Evolutionary conservation across 2,888 invertebrate genomes (phyloP), one percentile per base, ranked within the genome.

Genomic region (Resseliella maxima): DNA sequence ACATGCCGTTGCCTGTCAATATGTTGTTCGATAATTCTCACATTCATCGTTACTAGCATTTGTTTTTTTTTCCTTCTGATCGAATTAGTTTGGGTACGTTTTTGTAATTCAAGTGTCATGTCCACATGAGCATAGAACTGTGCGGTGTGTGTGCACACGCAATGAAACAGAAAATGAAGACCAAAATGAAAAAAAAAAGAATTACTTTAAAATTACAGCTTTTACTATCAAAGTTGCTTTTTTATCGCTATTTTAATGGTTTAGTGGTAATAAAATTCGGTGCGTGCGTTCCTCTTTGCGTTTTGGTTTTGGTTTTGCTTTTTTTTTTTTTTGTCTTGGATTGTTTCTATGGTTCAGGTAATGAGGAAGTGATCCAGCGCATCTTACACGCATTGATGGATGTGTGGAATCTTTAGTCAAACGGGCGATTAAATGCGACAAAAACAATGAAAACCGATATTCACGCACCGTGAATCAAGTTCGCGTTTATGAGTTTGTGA

Each of bases 211-310:
- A 72, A 72, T 72, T 72, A 72, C 72, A 31, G 72, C 72, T 72
- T 72, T 72, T 72, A 72, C 72, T 31, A 8, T n/a, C 31, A 31
- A 72, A 15, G 31, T 72, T 72, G 72, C 72, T 72, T 72, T 72
- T 72, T 72, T 72, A 72, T 72, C 72, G 72, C 72, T 72, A 72
- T 72, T 72, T 72, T 72, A 31, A 72, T 72, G 72, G 72, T 31
- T 31, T 31, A 72, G 72, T 72, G 31, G 72, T 72, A 72, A 72
- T 72, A 72, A 72, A 72, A 72, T 72, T 72, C 72, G 31, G 72
- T 72, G 72, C 72, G 35, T 72, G 72, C 72, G 72, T 72, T 72
- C 72, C 31, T 31, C 31, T 72, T 35, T 8, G 15, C 1, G 0
- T 15, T 59, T 3, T 59, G 35, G 5, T 72, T 15, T 31, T 35